These are phyloP conservation scores for Musca domestica DNA, from an alignment of 1,140 invertebrate species.

Conservation along the genomic window DNA sequence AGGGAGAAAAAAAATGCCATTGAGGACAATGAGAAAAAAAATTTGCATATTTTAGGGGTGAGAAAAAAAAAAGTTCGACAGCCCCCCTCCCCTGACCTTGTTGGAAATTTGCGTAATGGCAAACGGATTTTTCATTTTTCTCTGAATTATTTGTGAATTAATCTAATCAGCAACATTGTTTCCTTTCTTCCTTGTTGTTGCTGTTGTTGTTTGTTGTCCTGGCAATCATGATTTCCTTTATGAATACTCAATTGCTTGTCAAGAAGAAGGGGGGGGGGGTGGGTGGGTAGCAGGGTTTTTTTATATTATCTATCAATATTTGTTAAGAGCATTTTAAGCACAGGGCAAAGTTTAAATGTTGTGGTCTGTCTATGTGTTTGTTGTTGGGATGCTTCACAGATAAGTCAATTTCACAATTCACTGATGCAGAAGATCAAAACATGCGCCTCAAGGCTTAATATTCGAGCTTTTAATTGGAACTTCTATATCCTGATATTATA, in stretches of 20 bases:
- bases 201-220: neutral
- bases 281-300: neutral
- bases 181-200: neutral
- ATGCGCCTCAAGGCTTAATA: neutral
- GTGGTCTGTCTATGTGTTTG: neutral
- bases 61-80: no score
- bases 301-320: neutral
- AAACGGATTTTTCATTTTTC: constrained; percentile 17
- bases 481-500: no score
- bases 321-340: no score
- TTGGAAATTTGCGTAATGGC: constrained; percentile 10
- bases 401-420: constrained; percentile 19
- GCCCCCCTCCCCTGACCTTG: no score
- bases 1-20: no score
- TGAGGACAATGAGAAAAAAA: neutral
- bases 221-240: neutral
- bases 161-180: constrained; percentile 21
- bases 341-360: constrained; percentile 6
- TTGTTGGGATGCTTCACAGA: neutral
- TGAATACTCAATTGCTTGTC: neutral
- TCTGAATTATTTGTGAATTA: constrained; percentile 17
- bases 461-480: no score
- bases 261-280: neutral
- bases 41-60: constrained; percentile 19
- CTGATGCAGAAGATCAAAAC: constrained; percentile 21